Evolutionary conservation across 2,888 invertebrate species (phyloP).

Genomic region (Ferrisia virgata): DNA sequence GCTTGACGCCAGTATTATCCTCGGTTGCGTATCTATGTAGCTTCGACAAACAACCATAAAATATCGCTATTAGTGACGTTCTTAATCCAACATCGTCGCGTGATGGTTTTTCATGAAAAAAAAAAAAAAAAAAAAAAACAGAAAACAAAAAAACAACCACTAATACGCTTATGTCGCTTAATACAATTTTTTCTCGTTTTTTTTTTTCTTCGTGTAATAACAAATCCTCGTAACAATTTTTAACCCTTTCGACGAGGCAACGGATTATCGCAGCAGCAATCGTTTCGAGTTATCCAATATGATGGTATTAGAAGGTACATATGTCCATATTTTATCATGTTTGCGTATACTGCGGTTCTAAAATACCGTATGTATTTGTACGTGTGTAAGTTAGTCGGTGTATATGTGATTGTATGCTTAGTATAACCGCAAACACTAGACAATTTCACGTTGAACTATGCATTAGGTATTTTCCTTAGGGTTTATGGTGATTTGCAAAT

Average conservation of each 20-base stretch:
- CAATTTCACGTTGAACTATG: neutral
- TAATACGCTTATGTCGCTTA: neutral
- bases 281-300: neutral
- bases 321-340: no score
- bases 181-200: neutral
- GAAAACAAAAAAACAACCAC: neutral
- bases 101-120: neutral
- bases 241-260: neutral
- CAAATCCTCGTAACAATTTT: slow-evolving; percentile 14
- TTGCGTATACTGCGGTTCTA: no score
- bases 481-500: neutral
- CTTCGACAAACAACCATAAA: neutral
- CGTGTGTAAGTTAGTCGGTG: no score
- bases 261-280: neutral
- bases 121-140: no score
- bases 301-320: no score
- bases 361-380: no score
- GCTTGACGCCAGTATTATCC: neutral
- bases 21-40: neutral
- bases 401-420: no score
- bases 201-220: neutral
- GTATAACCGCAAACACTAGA: no score
- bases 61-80: slow-evolving; percentile 1
- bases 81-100: neutral
- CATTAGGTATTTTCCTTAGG: neutral